Conservation (phyloP, 2,888 invertebrate genomes). For the Pelosia muscerda region DNA sequence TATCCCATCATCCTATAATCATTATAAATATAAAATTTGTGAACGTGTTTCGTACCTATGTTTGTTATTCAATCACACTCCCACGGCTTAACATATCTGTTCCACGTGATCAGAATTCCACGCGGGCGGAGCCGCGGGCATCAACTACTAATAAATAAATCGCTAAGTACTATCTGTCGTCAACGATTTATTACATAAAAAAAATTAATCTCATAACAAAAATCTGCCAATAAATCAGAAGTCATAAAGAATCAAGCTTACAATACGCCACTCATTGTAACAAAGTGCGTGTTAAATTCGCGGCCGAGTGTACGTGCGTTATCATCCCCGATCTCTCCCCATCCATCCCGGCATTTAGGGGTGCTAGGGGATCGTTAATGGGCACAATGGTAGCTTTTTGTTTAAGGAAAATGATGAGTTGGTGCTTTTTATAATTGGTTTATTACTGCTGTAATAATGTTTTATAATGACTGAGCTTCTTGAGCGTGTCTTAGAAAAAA, state of each 20-base stretch:
- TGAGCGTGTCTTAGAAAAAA: not conserved
- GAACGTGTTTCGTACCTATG: too few relatives aligned
- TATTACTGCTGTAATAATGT: slow-evolving; percentile 15
- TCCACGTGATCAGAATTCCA: too few relatives aligned
- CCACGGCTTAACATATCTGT: too few relatives aligned
- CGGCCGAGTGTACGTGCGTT: slow-evolving; percentile 52
- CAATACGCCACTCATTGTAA: slow-evolving; percentile 15
- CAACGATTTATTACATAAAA: not conserved
- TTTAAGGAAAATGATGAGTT: slow-evolving; percentile 21
- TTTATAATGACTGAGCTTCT: slow-evolving; percentile 8
- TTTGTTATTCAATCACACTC: too few relatives aligned
- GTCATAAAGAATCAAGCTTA: slow-evolving; percentile 6
- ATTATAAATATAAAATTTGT: too few relatives aligned
- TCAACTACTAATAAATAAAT: too few relatives aligned
- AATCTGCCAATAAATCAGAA: slow-evolving; percentile 12
- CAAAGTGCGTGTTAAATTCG: slow-evolving; percentile 22
- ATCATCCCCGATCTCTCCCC: slow-evolving; percentile 50
- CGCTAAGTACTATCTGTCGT: not conserved
- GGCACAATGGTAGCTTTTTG: slow-evolving; percentile 25
- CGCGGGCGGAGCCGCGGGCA: too few relatives aligned
- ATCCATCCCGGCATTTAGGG: slow-evolving; percentile 49
- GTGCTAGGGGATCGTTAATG: slow-evolving; percentile 47
- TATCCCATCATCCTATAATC: too few relatives aligned
- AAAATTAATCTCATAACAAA: not conserved
- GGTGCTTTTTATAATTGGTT: slow-evolving; percentile 24